Evolutionary conservation across 1,140 invertebrate genomes (phyloP).

Genomic region (Bombus waltoni): DNA sequence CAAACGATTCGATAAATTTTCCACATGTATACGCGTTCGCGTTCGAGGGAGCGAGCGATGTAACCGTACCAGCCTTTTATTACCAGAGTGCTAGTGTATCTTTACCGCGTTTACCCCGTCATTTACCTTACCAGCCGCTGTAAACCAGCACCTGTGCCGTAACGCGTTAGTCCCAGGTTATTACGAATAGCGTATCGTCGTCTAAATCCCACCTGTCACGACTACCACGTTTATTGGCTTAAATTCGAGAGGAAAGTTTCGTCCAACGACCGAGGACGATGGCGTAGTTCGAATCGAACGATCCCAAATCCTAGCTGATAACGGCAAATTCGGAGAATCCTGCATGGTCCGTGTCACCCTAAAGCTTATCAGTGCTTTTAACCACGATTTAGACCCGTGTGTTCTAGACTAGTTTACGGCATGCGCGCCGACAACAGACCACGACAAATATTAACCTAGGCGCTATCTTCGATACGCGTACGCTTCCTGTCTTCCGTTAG

Average conservation of each 20-base stretch:
- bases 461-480: background rate
- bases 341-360: background rate
- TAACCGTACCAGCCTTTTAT: conserved; percentile 37
- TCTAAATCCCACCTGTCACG: background rate
- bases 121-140: conserved; percentile 12
- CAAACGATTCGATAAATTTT: conserved; percentile 36
- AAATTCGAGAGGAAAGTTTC: conserved; percentile 29
- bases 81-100: conserved; percentile 36
- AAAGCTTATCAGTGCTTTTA: conserved; percentile 28
- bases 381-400: background rate
- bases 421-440: background rate
- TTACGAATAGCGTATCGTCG: conserved; percentile 4
- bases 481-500: background rate
- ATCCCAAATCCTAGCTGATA: conserved; percentile 16
- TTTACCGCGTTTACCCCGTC: conserved; percentile 25
- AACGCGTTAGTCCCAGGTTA: conserved; percentile 6
- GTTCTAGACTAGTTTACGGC: background rate
- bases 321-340: conserved; percentile 1
- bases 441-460: background rate
- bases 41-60: background rate
- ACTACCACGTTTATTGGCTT: background rate
- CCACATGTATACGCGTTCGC: background rate
- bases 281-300: background rate
- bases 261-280: background rate
- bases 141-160: conserved; percentile 36